Conservation (phyloP, 2,888 invertebrate species). For the Amiota mariae region DNA sequence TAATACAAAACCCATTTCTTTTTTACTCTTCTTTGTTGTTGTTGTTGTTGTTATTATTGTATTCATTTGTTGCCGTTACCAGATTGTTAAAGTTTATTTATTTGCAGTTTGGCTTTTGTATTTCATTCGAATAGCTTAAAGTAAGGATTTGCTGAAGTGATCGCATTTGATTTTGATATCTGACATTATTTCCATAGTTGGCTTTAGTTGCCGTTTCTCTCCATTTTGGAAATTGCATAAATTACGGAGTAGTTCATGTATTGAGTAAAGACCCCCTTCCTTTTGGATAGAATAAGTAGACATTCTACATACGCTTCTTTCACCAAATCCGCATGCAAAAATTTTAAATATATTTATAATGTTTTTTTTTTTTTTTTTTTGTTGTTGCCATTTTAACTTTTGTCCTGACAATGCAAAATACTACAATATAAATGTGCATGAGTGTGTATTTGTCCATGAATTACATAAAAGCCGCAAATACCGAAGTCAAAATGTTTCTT, state of each 20-base stretch:
- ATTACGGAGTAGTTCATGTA: conserved; percentile 57
- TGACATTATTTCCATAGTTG: conserved; percentile 28
- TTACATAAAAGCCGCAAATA: conserved; percentile 67
- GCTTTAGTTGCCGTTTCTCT: background rate
- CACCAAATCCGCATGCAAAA: conserved; percentile 54
- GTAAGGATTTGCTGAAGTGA: conserved; percentile 37
- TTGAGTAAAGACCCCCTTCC: too few species aligned
- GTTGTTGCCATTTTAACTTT: conserved; percentile 2
- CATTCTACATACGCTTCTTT: conserved; percentile 41
- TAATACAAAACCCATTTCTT: too few species aligned
- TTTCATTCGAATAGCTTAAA: too few species aligned
- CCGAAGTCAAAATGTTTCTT: conserved; percentile 61
- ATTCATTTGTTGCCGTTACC: too few species aligned
- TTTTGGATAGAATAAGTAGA: too few species aligned
- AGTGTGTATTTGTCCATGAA: conserved; percentile 56
- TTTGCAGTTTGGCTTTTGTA: too few species aligned
- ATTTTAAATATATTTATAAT: conserved; percentile 24
- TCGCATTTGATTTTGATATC: conserved; percentile 45
- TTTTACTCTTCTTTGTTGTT: background rate
- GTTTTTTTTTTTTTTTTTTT: conserved; percentile 1
- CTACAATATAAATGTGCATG: conserved; percentile 42
- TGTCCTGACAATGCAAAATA: conserved; percentile 27
- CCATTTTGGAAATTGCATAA: conserved; percentile 51
- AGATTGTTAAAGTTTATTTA: too few species aligned
- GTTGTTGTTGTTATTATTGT: conserved; percentile 33